Evolutionary conservation across 1,140 invertebrate genomes (phyloP).

Genomic region (Diorhabda carinulata): DNA sequence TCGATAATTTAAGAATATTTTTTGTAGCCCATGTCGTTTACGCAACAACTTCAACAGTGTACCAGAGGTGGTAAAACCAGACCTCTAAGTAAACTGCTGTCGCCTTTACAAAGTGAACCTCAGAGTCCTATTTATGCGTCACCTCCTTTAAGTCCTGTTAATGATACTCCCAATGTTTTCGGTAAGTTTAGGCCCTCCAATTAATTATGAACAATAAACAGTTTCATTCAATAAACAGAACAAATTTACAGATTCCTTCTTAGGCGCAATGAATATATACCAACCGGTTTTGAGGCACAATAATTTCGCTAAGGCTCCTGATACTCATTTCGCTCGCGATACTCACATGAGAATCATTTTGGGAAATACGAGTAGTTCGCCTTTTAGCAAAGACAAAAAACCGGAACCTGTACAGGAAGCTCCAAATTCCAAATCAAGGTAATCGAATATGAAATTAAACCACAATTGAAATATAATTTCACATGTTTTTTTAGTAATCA

Average conservation of each 20-base stretch:
- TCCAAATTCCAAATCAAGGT: conserved; percentile 21
- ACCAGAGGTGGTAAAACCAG: conserved; percentile 56
- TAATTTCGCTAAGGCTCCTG: conserved; percentile 46
- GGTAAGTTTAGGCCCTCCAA: conserved; percentile 29
- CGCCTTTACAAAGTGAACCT: conserved; percentile 69
- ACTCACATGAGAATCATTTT: conserved; percentile 88
- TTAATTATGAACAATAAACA: neutral
- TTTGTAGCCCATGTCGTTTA: conserved; percentile 62
- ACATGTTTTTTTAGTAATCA: conserved; percentile 45
- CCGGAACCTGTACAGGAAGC: conserved; percentile 31
- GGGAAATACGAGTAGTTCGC: conserved; percentile 55
- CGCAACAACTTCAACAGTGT: conserved; percentile 71
- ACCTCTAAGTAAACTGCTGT: conserved; percentile 59
- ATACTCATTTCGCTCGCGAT: conserved; percentile 75
- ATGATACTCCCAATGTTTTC: conserved; percentile 50
- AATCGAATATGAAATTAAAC: neutral
- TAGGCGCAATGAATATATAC: conserved; percentile 46
- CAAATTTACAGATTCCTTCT: conserved; percentile 21
- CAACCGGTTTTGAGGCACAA: conserved; percentile 45
- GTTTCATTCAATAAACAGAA: no score
- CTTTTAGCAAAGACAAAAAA: conserved; percentile 41
- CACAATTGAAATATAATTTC: no score
- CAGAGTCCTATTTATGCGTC: conserved; percentile 73
- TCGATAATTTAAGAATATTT: neutral
- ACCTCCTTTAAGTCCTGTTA: conserved; percentile 67